Conservation (phyloP, 2,888 invertebrate species). For the Cremastobaeus sp. region DNA sequence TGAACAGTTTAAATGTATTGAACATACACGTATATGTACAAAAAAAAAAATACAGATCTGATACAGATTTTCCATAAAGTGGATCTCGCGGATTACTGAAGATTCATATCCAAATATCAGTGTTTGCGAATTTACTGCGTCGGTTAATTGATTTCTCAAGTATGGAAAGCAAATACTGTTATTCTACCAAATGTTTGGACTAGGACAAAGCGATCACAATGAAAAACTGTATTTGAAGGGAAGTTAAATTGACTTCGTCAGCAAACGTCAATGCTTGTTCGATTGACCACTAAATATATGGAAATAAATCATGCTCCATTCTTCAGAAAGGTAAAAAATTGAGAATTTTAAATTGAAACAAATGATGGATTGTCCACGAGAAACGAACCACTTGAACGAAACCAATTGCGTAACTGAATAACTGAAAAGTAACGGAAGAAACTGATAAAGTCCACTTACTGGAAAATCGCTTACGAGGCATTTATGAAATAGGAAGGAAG, state of each 20-base stretch:
- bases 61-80: constrained; percentile 47
- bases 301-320: constrained; percentile 53
- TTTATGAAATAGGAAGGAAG: constrained; percentile 35
- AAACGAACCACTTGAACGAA: constrained; percentile 1
- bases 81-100: constrained; percentile 9
- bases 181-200: too few relatives aligned
- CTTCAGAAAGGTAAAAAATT: constrained; percentile 61
- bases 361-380: constrained; percentile 26
- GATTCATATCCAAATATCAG: neutral
- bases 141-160: neutral
- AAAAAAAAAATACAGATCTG: too few relatives aligned
- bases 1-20: too few relatives aligned
- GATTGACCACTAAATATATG: constrained; percentile 18
- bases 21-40: too few relatives aligned
- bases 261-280: too few relatives aligned
- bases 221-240: neutral
- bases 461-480: constrained; percentile 24
- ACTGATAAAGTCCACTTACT: constrained; percentile 41
- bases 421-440: constrained; percentile 7
- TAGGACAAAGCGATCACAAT: too few relatives aligned
- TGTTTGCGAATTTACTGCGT: neutral
- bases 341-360: constrained; percentile 43
- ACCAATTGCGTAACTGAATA: neutral
- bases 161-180: too few relatives aligned
- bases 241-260: constrained; percentile 36